These are phyloP conservation scores for Callionymus lyra DNA, from an alignment of 2,113 vertebrate genomes.

Conservation along the genomic window DNA sequence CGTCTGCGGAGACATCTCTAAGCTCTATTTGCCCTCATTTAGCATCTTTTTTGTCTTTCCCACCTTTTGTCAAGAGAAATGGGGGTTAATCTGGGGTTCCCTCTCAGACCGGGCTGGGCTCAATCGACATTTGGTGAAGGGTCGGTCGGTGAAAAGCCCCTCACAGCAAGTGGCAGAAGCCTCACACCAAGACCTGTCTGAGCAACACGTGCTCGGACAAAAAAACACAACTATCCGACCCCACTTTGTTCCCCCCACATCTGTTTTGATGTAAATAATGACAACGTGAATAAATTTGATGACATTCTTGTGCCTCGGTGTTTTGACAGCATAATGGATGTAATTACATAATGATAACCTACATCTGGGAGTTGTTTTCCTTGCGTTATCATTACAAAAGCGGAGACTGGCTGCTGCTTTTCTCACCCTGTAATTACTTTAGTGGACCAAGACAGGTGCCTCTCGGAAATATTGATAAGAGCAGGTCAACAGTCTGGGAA, in stretches of 20 bases:
- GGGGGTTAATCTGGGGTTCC: conserved; percentile 26
- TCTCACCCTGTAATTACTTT: conserved; percentile 30
- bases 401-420: conserved; percentile 17
- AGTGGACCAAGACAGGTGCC: conserved; percentile 6
- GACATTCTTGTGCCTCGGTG: conserved; percentile 13
- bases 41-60: conserved; percentile 38
- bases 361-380: conserved; percentile 25
- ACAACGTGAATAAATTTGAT: conserved; percentile 1
- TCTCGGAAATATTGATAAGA: conserved; percentile 7
- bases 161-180: conserved; percentile 52
- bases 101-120: conserved; percentile 24
- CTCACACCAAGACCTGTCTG: conserved; percentile 41
- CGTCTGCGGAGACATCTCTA: conserved; percentile 11
- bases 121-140: conserved; percentile 54
- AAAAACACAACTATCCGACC: neutral
- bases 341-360: conserved; percentile 30
- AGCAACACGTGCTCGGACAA: conserved; percentile 14
- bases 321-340: conserved; percentile 27
- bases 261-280: neutral
- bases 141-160: conserved; percentile 46
- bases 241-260: neutral
- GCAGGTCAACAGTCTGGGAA: conserved; percentile 1
- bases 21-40: conserved; percentile 53
- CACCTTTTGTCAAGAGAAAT: conserved; percentile 27
- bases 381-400: conserved; percentile 29